These are phyloP conservation scores for Micrasema minimum DNA, from an alignment of 1,140 invertebrate species.

Conservation along the genomic window DNA sequence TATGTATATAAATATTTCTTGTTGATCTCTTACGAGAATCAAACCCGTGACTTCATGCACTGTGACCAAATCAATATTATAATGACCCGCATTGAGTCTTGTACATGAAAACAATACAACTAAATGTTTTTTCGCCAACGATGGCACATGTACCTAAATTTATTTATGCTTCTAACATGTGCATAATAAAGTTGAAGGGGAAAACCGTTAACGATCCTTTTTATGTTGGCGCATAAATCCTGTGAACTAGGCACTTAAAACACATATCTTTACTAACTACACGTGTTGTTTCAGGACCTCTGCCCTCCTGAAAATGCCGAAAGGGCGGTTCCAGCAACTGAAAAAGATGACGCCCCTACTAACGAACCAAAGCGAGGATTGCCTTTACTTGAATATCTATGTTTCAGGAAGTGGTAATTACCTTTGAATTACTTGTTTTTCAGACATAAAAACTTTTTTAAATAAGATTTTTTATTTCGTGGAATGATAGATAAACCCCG, in stretches of 20 bases:
- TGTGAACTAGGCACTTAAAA: neutral
- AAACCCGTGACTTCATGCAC: no score
- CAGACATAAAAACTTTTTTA: neutral
- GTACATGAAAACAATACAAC: no score
- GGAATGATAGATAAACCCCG: neutral
- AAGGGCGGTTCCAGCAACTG: conserved; percentile 70
- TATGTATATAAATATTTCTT: no score
- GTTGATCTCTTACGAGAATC: no score
- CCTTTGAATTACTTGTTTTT: neutral
- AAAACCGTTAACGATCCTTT: no score
- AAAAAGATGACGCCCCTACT: conserved; percentile 71
- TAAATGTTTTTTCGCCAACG: neutral
- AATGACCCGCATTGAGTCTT: no score
- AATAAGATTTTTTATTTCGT: neutral
- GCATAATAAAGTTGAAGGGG: no score
- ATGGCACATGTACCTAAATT: neutral
- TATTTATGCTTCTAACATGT: no score
- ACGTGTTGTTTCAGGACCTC: conserved; percentile 59
- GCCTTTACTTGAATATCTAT: conserved; percentile 84
- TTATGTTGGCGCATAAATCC: no score
- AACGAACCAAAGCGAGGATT: conserved; percentile 82
- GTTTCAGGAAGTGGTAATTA: conserved; percentile 77
- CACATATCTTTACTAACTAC: neutral
- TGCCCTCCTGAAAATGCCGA: conserved; percentile 72
- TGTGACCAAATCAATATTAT: no score